Percentiles rank a stretch among this genome's conserved stretches.
phyloP scores from a whole-genome alignment of 2,113 vertebrate species.

The Damaliscus lunatus region DNA sequence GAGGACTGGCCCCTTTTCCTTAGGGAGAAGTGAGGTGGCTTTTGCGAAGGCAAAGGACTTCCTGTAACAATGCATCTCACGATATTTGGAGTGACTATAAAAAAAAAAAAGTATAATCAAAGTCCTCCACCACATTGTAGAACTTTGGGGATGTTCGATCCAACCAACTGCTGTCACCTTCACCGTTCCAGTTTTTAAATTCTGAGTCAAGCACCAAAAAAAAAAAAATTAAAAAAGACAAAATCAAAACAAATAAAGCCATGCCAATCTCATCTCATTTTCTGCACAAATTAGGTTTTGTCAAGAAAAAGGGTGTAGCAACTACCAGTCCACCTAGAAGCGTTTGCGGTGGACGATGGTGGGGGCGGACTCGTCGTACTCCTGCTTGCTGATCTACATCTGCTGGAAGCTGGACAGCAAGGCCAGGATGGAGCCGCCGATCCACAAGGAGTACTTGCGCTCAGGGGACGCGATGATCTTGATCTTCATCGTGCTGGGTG shows the following conservation, averaged over 20 bases:
- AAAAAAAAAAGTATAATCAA: slow-evolving; percentile 52
- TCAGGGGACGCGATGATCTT: slow-evolving; percentile 97
- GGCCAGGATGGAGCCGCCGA: slow-evolving; percentile 98
- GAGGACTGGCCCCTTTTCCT: slow-evolving; percentile 72
- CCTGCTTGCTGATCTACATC: slow-evolving; percentile 99
- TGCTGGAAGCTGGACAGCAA: slow-evolving; percentile 99
- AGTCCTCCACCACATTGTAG: not conserved
- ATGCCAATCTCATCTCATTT: slow-evolving; percentile 95
- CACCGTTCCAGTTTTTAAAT: not conserved
- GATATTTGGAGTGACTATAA: slow-evolving; percentile 97
- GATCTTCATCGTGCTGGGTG: not conserved
- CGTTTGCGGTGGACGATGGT: slow-evolving; percentile 99
- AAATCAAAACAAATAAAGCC: slow-evolving; percentile 91
- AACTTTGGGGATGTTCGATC: not conserved
- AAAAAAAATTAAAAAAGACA: not conserved
- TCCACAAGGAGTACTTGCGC: slow-evolving; percentile 99
- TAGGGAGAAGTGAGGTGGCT: slow-evolving; percentile 86
- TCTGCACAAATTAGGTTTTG: slow-evolving; percentile 90
- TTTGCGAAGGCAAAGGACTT: slow-evolving; percentile 95
- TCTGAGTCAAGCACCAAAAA: not conserved
- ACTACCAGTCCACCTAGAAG: slow-evolving; percentile 96
- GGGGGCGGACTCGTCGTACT: slow-evolving; percentile 97
- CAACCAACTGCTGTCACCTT: not conserved
- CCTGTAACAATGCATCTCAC: slow-evolving; percentile 91
- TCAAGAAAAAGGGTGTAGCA: slow-evolving; percentile 71